A percentile compares a stretch with the other conserved stretches of the same genome.
Evolutionary conservation across 2,888 invertebrate genomes (phyloP).

Genomic region (Drosophila suboccidentalis): DNA sequence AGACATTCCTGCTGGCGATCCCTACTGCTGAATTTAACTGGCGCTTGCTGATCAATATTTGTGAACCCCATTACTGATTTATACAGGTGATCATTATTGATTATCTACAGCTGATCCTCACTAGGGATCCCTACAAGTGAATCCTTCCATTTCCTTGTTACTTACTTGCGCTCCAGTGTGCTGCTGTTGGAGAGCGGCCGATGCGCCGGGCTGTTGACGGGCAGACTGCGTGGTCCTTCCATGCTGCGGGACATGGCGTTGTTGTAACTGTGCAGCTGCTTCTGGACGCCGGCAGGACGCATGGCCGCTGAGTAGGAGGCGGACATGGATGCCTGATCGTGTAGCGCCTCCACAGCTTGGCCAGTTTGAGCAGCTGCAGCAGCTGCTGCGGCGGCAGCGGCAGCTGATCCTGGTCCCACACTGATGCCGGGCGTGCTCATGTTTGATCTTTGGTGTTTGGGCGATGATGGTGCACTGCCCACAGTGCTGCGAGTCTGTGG

Average conservation of each 20-base stretch:
- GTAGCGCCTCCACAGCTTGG: conserved; percentile 84
- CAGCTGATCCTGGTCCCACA: conserved; percentile 69
- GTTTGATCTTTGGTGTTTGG: conserved; percentile 86
- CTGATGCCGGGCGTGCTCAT: conserved; percentile 85
- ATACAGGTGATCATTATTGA: not conserved
- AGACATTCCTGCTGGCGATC: not conserved
- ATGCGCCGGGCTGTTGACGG: conserved; percentile 85
- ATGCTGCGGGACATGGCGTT: conserved; percentile 88
- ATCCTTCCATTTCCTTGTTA: not conserved
- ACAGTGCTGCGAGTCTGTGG: conserved; percentile 86
- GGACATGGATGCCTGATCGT: conserved; percentile 79
- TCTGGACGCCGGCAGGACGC: conserved; percentile 68
- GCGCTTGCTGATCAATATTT: no score
- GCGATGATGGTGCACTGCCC: conserved; percentile 88
- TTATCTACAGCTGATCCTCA: not conserved
- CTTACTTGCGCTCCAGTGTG: conserved; percentile 87
- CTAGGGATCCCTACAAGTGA: not conserved
- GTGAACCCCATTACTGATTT: not conserved
- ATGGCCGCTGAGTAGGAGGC: conserved; percentile 76
- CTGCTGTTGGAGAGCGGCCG: conserved; percentile 85
- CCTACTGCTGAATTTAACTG: not conserved
- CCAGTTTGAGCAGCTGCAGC: conserved; percentile 84
- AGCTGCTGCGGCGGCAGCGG: conserved; percentile 76
- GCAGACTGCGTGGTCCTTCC: conserved; percentile 87
- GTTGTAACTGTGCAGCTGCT: conserved; percentile 79